phyloP scores from a whole-genome alignment of 2,888 invertebrate species.

The Iselma pallidipennis region DNA sequence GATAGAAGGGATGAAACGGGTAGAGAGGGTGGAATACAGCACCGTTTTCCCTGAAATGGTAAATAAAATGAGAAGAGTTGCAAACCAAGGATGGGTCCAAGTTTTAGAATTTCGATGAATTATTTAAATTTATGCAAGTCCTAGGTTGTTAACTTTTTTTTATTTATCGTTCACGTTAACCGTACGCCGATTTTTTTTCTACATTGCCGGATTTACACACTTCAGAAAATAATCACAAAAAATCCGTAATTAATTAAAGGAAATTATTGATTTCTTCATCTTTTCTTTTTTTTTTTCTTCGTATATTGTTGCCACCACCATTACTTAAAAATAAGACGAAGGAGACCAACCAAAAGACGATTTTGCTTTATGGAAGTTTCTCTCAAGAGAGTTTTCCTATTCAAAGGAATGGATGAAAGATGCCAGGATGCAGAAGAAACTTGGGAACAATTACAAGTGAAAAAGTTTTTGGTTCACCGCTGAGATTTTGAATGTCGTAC shows the following conservation, averaged over 20 bases:
- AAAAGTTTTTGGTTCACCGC: background rate
- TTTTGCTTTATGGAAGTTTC: background rate
- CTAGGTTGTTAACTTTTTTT: background rate
- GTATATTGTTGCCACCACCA: too few relatives aligned
- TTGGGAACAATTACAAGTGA: background rate
- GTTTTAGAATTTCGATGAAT: background rate
- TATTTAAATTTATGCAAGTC: constrained; percentile 7
- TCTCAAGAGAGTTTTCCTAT: background rate
- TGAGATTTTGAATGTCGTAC: background rate
- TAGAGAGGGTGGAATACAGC: too few relatives aligned
- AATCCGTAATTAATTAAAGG: constrained; percentile 2
- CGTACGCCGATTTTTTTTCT: background rate
- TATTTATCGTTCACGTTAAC: constrained; percentile 4
- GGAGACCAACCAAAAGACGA: background rate
- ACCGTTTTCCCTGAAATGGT: background rate
- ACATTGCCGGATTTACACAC: too few relatives aligned
- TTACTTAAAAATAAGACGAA: background rate
- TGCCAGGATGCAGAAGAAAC: background rate
- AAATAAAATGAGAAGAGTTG: background rate
- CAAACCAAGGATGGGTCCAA: background rate
- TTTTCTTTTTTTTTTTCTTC: background rate
- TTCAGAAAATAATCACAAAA: background rate
- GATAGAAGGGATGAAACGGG: background rate
- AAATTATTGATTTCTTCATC: constrained; percentile 1
- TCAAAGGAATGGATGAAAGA: background rate